phyloP scores from a whole-genome alignment of 2,888 invertebrate species.

The Eueremaeus valkanovi region DNA sequence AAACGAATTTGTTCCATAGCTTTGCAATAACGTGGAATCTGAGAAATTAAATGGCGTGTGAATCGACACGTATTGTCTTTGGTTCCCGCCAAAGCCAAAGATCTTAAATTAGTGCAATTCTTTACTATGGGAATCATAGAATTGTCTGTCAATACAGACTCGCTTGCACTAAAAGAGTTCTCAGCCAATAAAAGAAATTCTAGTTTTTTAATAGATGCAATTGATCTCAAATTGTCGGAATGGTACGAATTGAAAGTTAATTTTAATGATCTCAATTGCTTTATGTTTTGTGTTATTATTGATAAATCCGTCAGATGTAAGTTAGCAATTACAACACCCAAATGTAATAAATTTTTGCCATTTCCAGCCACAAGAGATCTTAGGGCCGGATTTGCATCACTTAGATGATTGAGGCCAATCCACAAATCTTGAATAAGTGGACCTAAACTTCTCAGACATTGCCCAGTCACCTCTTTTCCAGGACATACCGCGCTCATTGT shows the following conservation, averaged over 20 bases:
- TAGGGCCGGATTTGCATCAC: not conserved
- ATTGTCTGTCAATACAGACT: conserved; percentile 11
- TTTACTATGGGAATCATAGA: not conserved
- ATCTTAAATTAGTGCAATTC: not conserved
- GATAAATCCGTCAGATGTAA: not conserved
- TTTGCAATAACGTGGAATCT: not conserved
- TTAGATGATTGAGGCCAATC: conserved; percentile 17
- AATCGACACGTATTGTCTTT: conserved; percentile 16
- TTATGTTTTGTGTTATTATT: conserved; percentile 8
- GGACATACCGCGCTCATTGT: conserved; percentile 21
- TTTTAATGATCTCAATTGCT: not conserved
- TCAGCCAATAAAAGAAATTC: conserved; percentile 26
- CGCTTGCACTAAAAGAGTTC: not conserved
- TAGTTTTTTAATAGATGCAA: not conserved
- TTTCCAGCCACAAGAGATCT: conserved; percentile 8
- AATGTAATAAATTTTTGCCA: conserved; percentile 24
- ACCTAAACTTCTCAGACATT: conserved; percentile 14
- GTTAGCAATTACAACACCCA: conserved; percentile 2
- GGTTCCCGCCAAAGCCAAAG: conserved; percentile 10
- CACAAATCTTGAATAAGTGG: conserved; percentile 12
- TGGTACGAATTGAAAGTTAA: conserved; percentile 1
- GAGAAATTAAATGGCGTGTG: not conserved
- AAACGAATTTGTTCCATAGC: conserved; percentile 21
- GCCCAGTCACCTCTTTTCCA: conserved; percentile 16
- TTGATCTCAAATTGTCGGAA: not conserved